Conservation (phyloP, 2,888 invertebrate species). For the Drosophila vallismaia region DNA sequence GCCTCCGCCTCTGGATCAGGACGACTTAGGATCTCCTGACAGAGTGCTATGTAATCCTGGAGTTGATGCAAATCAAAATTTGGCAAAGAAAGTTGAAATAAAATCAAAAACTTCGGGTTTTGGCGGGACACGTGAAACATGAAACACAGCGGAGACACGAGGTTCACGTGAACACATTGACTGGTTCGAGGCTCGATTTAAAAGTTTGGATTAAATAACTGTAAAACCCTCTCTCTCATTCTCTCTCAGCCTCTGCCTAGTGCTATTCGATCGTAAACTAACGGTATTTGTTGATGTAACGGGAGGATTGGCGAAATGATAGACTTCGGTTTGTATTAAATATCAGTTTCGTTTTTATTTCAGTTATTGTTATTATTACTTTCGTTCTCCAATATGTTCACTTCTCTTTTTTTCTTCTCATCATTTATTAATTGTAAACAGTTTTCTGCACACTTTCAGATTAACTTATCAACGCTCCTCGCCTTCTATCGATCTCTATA, state of each 20-base stretch:
- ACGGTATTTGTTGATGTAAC: conserved; percentile 4
- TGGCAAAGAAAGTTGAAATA: conserved; percentile 12
- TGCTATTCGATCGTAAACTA: neutral
- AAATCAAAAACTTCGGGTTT: conserved; percentile 17
- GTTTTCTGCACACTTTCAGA: conserved; percentile 35
- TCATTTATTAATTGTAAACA: conserved; percentile 71
- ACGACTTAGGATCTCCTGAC: conserved; percentile 83
- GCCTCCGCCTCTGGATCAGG: conserved; percentile 82
- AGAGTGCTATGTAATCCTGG: conserved; percentile 83
- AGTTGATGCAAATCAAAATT: conserved; percentile 39
- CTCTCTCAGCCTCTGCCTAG: too few species aligned
- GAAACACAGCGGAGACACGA: conserved; percentile 13
- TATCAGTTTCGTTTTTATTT: conserved; percentile 74
- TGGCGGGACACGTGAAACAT: conserved; percentile 12
- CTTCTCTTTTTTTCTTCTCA: conserved; percentile 21
- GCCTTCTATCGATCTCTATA: conserved; percentile 41
- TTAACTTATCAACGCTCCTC: conserved; percentile 46
- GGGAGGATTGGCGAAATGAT: conserved; percentile 42
- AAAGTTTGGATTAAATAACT: neutral
- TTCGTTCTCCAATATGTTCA: conserved; percentile 41
- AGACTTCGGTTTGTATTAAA: conserved; percentile 69
- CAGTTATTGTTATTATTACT: conserved; percentile 73
- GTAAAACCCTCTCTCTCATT: neutral
- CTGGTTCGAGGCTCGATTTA: neutral
- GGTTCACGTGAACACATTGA: too few species aligned